Percentiles rank a stretch among this genome's conserved stretches.
phyloP scores from a whole-genome alignment of 1,140 invertebrate genomes.

The Whitmania pigra region DNA sequence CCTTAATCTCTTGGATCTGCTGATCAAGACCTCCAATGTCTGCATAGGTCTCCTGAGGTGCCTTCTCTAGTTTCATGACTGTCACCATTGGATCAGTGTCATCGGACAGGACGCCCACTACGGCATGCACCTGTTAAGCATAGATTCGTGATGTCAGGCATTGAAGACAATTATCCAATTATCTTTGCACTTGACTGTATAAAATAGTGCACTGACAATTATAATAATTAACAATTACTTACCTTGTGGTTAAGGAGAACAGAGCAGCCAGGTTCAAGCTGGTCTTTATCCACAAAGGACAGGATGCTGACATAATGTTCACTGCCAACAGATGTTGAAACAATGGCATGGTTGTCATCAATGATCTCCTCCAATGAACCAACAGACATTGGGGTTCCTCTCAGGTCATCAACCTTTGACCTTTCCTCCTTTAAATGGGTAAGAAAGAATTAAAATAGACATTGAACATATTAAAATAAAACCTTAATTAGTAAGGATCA shows the following conservation, averaged over 20 bases:
- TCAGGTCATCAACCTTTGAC: slow-evolving; percentile 86
- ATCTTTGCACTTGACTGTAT: too few species aligned
- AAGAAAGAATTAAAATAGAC: not conserved
- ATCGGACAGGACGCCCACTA: slow-evolving; percentile 93
- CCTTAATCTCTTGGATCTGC: slow-evolving; percentile 98
- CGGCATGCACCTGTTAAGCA: slow-evolving; percentile 63
- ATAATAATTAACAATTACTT: slow-evolving; percentile 19
- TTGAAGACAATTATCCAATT: too few species aligned
- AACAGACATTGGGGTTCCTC: slow-evolving; percentile 98
- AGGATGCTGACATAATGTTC: slow-evolving; percentile 99
- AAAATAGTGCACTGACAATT: too few species aligned
- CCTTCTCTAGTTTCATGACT: slow-evolving; percentile 99
- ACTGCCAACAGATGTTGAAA: slow-evolving; percentile 96
- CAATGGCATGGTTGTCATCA: slow-evolving; percentile 99
- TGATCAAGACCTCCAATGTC: slow-evolving; percentile 98
- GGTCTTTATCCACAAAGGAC: slow-evolving; percentile 99
- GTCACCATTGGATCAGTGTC: slow-evolving; percentile 99
- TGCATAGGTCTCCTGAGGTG: slow-evolving; percentile 98
- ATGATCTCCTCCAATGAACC: slow-evolving; percentile 99
- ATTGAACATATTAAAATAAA: too few species aligned
- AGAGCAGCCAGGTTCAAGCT: slow-evolving; percentile 95
- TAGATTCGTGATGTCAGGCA: too few species aligned
- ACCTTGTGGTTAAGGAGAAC: slow-evolving; percentile 98
- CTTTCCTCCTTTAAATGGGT: slow-evolving; percentile 59
- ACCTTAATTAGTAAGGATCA: not conserved